Evolutionary conservation across 2,797 vertebrate species (phyloP).

Genomic region (Clarias platycephalus): DNA sequence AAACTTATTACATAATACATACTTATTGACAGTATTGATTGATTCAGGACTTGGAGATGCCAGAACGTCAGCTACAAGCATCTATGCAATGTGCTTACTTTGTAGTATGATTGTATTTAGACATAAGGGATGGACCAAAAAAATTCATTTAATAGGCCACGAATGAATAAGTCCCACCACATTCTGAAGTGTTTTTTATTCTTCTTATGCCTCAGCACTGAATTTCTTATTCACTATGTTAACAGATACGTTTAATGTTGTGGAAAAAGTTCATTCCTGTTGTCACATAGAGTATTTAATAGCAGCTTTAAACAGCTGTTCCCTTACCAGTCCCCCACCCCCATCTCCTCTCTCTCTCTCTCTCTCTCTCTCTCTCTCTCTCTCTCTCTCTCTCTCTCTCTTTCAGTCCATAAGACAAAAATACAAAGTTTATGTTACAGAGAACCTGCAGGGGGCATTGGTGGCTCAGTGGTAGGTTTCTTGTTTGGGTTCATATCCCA

Average conservation of each 20-base stretch:
- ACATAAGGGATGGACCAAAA: neutral
- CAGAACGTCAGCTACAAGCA: neutral
- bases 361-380: neutral
- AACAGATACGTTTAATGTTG: neutral
- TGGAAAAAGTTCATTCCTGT: neutral
- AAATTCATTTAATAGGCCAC: neutral
- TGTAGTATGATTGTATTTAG: neutral
- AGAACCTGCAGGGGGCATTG: neutral
- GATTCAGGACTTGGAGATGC: neutral
- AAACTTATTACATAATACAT: neutral
- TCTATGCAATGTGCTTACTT: neutral
- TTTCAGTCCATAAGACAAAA: neutral
- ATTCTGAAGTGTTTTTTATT: slow-evolving; percentile 5
- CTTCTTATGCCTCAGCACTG: neutral
- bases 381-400: neutral
- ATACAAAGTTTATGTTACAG: neutral
- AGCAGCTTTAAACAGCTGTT: neutral
- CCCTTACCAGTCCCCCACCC: neutral
- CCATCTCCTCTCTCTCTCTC: neutral
- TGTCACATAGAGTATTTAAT: neutral
- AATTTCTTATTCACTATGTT: neutral
- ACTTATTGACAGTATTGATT: neutral
- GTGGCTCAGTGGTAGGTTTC: too few species aligned
- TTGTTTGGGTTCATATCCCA: too few species aligned
- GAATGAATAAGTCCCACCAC: neutral